Percentiles rank a stretch among this genome's conserved stretches.
Conservation (phyloP, 2,113 vertebrate genomes). For the Indicator maculatus region DNA sequence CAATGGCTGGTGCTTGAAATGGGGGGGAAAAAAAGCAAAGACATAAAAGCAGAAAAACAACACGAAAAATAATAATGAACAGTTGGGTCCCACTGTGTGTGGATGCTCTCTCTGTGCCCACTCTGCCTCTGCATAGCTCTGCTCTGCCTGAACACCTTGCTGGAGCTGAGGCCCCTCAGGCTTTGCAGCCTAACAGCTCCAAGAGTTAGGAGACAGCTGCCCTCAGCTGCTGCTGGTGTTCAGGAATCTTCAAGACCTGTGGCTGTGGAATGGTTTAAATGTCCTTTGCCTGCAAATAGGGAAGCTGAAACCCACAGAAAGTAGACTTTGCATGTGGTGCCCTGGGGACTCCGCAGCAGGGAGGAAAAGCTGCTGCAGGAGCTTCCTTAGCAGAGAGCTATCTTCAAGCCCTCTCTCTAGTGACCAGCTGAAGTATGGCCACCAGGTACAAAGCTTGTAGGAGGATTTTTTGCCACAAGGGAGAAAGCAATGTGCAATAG, state of each 20-base stretch:
- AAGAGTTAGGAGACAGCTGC: neutral
- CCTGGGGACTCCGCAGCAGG: neutral
- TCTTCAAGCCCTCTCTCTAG: neutral
- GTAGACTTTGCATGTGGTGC: neutral
- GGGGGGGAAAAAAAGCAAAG: neutral
- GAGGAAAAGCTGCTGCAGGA: neutral
- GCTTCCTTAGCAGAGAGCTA: neutral
- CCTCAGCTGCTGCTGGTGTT: neutral
- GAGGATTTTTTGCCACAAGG: neutral
- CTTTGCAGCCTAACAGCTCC: neutral
- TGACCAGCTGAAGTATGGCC: neutral
- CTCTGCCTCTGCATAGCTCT: constrained; percentile 2
- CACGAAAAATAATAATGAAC: constrained; percentile 2
- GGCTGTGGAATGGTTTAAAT: neutral
- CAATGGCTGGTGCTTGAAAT: neutral
- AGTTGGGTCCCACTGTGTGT: neutral
- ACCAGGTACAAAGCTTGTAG: neutral
- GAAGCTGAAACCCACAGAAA: neutral
- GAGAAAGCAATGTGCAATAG: rapidly evolving
- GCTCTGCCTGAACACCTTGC: neutral
- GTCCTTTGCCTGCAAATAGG: neutral
- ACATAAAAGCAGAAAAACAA: constrained; percentile 18
- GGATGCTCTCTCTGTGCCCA: neutral
- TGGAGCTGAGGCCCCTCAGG: neutral
- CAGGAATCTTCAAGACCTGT: neutral